phyloP scores from a whole-genome alignment of 2,797 vertebrate species.

The Clarias laeviceps region DNA sequence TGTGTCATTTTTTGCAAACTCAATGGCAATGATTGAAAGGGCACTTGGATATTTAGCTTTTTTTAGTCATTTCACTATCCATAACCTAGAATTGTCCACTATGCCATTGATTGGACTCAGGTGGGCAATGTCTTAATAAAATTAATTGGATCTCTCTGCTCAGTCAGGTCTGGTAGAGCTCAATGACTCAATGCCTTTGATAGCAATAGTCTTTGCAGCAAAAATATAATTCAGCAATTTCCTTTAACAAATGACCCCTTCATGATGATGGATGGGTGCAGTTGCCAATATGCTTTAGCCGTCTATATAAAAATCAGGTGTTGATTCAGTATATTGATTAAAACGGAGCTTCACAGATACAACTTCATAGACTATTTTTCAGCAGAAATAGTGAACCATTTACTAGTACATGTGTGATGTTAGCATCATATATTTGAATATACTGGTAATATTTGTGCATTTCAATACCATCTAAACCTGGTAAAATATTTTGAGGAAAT shows the following conservation, averaged over 20 bases:
- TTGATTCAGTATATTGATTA: constrained; percentile 53
- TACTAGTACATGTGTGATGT: not conserved
- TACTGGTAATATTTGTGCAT: not conserved
- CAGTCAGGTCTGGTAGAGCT: constrained; percentile 70
- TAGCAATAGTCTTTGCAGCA: constrained; percentile 42
- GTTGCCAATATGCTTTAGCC: constrained; percentile 43
- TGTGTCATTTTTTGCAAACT: constrained; percentile 50
- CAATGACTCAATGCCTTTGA: constrained; percentile 23
- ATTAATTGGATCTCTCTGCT: constrained; percentile 77
- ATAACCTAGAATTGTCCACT: constrained; percentile 76
- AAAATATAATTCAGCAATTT: constrained; percentile 51
- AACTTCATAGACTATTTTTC: not conserved
- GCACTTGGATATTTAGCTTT: constrained; percentile 62
- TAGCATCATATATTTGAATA: too few relatives aligned
- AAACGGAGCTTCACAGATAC: not conserved
- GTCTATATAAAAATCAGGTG: constrained; percentile 45
- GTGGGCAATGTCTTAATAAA: constrained; percentile 74
- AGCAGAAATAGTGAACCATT: not conserved
- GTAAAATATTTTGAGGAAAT: constrained; percentile 4
- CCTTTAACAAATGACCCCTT: constrained; percentile 50
- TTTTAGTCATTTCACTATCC: constrained; percentile 78
- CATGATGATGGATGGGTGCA: constrained; percentile 48
- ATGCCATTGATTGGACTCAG: constrained; percentile 82
- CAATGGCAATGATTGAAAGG: constrained; percentile 52
- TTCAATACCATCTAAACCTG: not conserved